A percentile compares a stretch with the other conserved stretches of the same genome.
Conservation (phyloP, 2,113 vertebrate genomes). For the Eleginops maclovinus region DNA sequence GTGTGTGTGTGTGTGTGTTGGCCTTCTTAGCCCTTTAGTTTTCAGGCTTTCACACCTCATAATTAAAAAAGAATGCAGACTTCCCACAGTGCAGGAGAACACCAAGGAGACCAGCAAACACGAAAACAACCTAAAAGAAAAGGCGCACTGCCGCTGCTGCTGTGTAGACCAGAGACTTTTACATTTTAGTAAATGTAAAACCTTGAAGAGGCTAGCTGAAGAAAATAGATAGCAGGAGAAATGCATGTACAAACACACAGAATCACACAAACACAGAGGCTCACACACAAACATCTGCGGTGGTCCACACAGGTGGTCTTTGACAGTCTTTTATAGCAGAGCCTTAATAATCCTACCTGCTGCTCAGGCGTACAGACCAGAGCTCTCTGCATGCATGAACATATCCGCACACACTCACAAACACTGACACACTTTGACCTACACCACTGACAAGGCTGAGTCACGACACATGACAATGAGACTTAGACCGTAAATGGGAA, state of each 20-base stretch:
- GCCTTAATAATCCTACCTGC: conserved; percentile 75
- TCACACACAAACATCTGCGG: conserved; percentile 54
- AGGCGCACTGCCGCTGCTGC: not conserved
- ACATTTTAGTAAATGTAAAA: conserved; percentile 8
- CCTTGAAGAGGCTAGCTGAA: not conserved
- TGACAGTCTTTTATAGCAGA: conserved; percentile 70
- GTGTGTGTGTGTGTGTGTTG: conserved; percentile 38
- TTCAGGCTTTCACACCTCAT: conserved; percentile 81
- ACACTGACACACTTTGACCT: conserved; percentile 11
- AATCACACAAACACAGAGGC: not conserved
- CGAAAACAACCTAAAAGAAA: conserved; percentile 49
- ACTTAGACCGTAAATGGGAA: not conserved
- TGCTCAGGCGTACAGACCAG: conserved; percentile 65
- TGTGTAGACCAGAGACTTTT: conserved; percentile 1
- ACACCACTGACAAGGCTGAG: conserved; percentile 13
- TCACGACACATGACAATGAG: not conserved
- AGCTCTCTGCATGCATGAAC: conserved; percentile 18
- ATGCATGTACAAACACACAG: conserved; percentile 9
- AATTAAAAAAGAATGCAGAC: conserved; percentile 79
- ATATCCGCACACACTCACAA: not conserved
- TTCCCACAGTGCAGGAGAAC: conserved; percentile 68
- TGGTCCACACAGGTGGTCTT: conserved; percentile 82
- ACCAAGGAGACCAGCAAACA: conserved; percentile 65
- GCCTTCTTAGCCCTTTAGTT: conserved; percentile 63
- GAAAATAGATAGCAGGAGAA: not conserved